These are phyloP conservation scores for Gallinago stenura DNA, from an alignment of 2,797 vertebrate species.

Conservation along the genomic window DNA sequence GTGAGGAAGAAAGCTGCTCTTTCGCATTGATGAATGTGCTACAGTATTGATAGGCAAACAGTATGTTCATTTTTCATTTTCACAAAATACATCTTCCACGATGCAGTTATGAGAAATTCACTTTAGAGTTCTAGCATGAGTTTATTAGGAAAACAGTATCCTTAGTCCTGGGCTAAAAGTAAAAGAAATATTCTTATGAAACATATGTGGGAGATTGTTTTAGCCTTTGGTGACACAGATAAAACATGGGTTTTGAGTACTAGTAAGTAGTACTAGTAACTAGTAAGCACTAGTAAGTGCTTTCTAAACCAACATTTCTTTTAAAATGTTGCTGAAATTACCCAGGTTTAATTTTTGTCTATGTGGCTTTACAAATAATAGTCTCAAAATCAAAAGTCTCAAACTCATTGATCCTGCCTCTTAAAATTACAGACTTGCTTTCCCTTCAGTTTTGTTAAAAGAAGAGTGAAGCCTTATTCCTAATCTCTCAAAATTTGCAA, in stretches of 20 bases:
- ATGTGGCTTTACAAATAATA: background rate
- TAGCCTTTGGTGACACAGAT: conserved; percentile 33
- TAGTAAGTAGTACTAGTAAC: background rate
- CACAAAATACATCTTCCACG: conserved; percentile 63
- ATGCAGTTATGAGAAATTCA: conserved; percentile 52
- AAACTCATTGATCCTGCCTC: background rate
- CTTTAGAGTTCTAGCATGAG: conserved; percentile 40
- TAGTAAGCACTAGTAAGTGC: no score
- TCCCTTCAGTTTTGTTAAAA: background rate
- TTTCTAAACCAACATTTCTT: background rate
- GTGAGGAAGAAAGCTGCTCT: background rate
- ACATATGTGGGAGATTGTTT: conserved; percentile 26
- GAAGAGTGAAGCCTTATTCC: background rate
- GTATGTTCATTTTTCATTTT: conserved; percentile 69
- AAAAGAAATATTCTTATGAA: conserved; percentile 42
- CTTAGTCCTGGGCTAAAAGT: conserved; percentile 14
- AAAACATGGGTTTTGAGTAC: background rate
- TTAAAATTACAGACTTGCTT: background rate
- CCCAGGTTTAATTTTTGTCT: background rate
- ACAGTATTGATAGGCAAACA: conserved; percentile 58
- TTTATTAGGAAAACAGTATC: conserved; percentile 33
- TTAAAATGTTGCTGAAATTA: background rate
- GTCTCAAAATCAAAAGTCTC: background rate
- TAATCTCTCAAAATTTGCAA: background rate
- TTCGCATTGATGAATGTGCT: conserved; percentile 43